Conservation (phyloP, 2,113 vertebrate genomes). For the Colaptes auratus region DNA sequence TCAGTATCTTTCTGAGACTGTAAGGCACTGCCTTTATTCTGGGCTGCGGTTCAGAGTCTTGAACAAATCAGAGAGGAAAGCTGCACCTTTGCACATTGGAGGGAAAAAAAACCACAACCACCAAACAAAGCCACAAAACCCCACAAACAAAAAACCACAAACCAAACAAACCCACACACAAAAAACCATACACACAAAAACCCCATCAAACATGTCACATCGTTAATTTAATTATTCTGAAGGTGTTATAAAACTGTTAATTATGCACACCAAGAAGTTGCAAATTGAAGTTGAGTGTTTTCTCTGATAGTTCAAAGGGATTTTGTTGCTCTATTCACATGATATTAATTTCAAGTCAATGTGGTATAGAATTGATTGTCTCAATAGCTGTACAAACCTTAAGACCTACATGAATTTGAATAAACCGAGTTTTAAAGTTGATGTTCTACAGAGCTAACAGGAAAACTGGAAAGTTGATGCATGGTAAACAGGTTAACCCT, state of each 20-base stretch:
- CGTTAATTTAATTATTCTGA: background rate
- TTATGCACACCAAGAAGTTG: background rate
- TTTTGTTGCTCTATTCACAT: background rate
- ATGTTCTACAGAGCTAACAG: background rate
- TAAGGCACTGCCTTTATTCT: background rate
- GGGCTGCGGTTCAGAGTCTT: background rate
- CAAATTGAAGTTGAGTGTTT: background rate
- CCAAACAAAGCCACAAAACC: no score
- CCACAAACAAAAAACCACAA: background rate
- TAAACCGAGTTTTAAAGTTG: background rate
- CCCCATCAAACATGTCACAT: background rate
- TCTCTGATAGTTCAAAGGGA: background rate
- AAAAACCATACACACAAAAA: background rate
- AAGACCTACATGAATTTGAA: background rate
- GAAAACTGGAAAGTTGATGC: background rate
- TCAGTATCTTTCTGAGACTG: background rate
- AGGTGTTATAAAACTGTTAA: background rate
- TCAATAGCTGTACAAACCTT: background rate
- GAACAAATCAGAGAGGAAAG: background rate
- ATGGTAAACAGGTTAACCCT: no score
- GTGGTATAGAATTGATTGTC: background rate
- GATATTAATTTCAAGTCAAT: background rate
- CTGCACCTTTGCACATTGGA: background rate
- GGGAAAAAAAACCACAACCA: background rate
- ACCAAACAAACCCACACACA: background rate